These are phyloP conservation scores for Salarias fasciatus DNA, from an alignment of 2,797 vertebrate genomes.

Conservation along the genomic window DNA sequence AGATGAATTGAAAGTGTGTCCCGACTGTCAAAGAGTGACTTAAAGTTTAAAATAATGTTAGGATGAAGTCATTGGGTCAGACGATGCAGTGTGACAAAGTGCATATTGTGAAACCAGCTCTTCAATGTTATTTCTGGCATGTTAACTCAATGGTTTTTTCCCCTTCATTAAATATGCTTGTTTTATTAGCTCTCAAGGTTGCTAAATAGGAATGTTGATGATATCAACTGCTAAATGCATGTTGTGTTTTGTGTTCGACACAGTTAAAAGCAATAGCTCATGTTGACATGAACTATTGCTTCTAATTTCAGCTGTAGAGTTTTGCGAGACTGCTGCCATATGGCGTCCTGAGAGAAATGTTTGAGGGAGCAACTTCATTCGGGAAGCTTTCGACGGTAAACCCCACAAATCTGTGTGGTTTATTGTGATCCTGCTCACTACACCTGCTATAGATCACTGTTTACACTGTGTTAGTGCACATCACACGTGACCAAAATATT, in stretches of 20 bases:
- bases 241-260: slow-evolving; percentile 32
- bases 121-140: slow-evolving; percentile 60
- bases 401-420: slow-evolving; percentile 27
- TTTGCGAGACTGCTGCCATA: slow-evolving; percentile 48
- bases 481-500: background rate
- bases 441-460: slow-evolving; percentile 50
- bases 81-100: slow-evolving; percentile 49
- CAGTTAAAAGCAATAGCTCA: slow-evolving; percentile 2
- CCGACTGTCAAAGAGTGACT: slow-evolving; percentile 50
- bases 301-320: slow-evolving; percentile 47
- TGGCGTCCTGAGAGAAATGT: slow-evolving; percentile 37
- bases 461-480: background rate
- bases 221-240: slow-evolving; percentile 57
- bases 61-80: slow-evolving; percentile 62
- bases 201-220: slow-evolving; percentile 50
- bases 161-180: slow-evolving; percentile 54
- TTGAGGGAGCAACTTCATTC: slow-evolving; percentile 31
- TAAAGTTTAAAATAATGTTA: slow-evolving; percentile 63
- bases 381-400: slow-evolving; percentile 38
- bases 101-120: slow-evolving; percentile 56
- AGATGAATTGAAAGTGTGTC: slow-evolving; percentile 45
- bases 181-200: slow-evolving; percentile 56
- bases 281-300: slow-evolving; percentile 55
- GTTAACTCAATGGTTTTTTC: slow-evolving; percentile 38
- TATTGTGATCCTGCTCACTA: slow-evolving; percentile 21